Percentiles rank a stretch among this genome's conserved stretches.
These are phyloP conservation scores for Priocnemis perturbator DNA, from an alignment of 2,888 invertebrate genomes.

Conservation along the genomic window DNA sequence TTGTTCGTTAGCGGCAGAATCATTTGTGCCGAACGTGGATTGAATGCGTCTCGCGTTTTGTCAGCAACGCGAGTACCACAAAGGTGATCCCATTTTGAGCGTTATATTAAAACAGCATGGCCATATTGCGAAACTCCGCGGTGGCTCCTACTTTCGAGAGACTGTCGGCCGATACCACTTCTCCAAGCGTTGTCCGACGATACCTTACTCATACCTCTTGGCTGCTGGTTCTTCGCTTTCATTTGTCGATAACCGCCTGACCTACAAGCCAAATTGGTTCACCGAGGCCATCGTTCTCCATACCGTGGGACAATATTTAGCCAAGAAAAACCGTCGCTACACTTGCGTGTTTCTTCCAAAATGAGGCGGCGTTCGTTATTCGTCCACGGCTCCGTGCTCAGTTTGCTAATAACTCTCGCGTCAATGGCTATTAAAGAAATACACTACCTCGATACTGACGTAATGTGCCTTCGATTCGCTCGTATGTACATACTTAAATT, in stretches of 20 bases:
- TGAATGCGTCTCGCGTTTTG: too few species aligned
- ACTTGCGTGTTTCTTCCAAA: background rate
- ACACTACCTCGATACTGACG: too few species aligned
- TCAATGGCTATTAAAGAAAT: too few species aligned
- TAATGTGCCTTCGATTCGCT: too few species aligned
- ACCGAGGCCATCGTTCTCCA: background rate
- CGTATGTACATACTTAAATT: too few species aligned
- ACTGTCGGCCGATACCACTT: conserved; percentile 7
- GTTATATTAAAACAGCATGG: conserved; percentile 13
- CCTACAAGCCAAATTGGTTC: conserved; percentile 31
- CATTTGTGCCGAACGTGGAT: too few species aligned
- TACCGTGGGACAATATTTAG: conserved; percentile 19
- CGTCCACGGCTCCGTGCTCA: too few species aligned
- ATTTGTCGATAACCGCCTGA: conserved; percentile 14
- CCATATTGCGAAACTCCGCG: conserved; percentile 22
- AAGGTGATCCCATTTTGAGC: conserved; percentile 15
- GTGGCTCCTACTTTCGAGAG: conserved; percentile 18
- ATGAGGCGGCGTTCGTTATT: too few species aligned
- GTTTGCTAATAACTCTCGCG: too few species aligned
- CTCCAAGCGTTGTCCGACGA: conserved; percentile 6
- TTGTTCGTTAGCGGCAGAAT: too few species aligned
- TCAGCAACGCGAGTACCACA: too few species aligned
- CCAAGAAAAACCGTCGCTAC: too few species aligned
- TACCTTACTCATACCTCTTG: background rate
- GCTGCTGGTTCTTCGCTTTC: conserved; percentile 14